Evolutionary conservation across 2,888 invertebrate species (phyloP).

Genomic region (Blastobasis adustella): DNA sequence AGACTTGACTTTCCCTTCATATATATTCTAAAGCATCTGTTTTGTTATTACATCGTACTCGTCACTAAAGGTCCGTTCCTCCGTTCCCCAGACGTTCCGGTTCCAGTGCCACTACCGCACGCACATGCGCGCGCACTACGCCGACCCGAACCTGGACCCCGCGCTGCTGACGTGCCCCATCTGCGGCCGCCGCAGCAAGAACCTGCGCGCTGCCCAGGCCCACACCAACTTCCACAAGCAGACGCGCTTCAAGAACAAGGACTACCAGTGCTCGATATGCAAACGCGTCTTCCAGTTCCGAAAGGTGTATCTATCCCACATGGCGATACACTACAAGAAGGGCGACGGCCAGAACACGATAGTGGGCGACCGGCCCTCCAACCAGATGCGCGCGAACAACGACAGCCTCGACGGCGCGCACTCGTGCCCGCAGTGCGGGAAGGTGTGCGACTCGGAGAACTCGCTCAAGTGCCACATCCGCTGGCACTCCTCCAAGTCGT

Average conservation of each 20-base stretch:
- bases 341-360: slow-evolving; percentile 59
- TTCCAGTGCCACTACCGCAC: slow-evolving; percentile 61
- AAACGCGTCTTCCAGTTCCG: slow-evolving; percentile 58
- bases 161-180: slow-evolving; percentile 53
- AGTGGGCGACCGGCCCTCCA: slow-evolving; percentile 36
- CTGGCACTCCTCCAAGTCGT: slow-evolving; percentile 63
- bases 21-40: too few relatives aligned
- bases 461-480: slow-evolving; percentile 58
- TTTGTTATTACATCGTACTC: too few relatives aligned
- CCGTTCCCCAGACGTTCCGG: slow-evolving; percentile 45
- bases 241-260: slow-evolving; percentile 61
- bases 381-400: slow-evolving; percentile 25
- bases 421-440: slow-evolving; percentile 62
- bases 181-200: slow-evolving; percentile 61
- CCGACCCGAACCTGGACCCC: slow-evolving; percentile 55
- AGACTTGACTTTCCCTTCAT: too few relatives aligned
- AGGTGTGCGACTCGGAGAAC: slow-evolving; percentile 56
- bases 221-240: slow-evolving; percentile 69
- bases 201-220: slow-evolving; percentile 60
- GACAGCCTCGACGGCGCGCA: slow-evolving; percentile 39
- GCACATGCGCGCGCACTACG: slow-evolving; percentile 64
- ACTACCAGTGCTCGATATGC: slow-evolving; percentile 68
- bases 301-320: slow-evolving; percentile 61
- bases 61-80: too few relatives aligned
- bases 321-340: slow-evolving; percentile 63